phyloP scores from a whole-genome alignment of 2,113 vertebrate species.

The Neolamprologus caudopunctatus region DNA sequence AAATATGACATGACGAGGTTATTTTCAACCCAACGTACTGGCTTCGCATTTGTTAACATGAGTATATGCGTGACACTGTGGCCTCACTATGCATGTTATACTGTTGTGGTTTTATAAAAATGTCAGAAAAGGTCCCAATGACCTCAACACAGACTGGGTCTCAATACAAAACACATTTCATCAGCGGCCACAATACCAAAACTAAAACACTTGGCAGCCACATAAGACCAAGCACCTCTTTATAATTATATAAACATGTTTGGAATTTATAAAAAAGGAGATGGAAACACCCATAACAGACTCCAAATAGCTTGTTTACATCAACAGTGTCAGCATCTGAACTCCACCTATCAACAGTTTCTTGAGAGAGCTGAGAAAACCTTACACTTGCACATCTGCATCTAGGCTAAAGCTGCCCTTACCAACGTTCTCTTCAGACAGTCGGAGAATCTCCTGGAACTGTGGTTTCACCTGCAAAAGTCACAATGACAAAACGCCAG shows the following conservation, averaged over 20 bases:
- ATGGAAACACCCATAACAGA: conserved; percentile 41
- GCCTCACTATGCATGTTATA: neutral
- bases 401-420: conserved; percentile 48
- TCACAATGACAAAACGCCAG: neutral
- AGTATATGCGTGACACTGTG: neutral
- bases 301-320: conserved; percentile 55
- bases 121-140: neutral
- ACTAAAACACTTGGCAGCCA: conserved; percentile 33
- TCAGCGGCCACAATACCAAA: conserved; percentile 45
- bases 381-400: neutral
- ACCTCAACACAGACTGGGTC: neutral
- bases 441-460: conserved; percentile 95
- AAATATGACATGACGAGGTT: neutral
- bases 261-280: neutral
- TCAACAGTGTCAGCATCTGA: conserved; percentile 6
- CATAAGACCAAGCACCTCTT: conserved; percentile 40
- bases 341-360: conserved; percentile 16
- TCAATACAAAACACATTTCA: conserved; percentile 34
- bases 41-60: neutral
- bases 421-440: conserved; percentile 98
- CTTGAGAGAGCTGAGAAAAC: neutral
- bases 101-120: neutral
- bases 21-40: neutral
- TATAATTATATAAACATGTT: conserved; percentile 43
- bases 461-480: conserved; percentile 89